Percentiles rank a stretch among this genome's conserved stretches.
phyloP scores from a whole-genome alignment of 2,113 vertebrate species.

The Tylochromis polylepis region DNA sequence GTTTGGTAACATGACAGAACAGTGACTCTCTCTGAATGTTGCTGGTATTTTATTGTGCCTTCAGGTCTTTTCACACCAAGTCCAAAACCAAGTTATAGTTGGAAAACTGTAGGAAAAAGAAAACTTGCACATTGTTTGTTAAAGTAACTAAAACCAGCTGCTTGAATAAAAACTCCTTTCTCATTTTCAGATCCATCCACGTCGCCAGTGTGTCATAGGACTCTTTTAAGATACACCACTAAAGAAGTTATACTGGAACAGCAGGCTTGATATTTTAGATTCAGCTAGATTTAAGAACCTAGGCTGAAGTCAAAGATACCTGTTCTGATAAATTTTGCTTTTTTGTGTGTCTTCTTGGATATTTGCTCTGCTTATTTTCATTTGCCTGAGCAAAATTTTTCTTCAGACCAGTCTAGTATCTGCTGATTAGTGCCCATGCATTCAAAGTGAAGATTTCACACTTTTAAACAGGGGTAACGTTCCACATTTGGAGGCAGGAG shows the following conservation, averaged over 20 bases:
- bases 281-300: not conserved
- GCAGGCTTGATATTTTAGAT: not conserved
- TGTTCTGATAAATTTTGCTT: not conserved
- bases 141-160: not conserved
- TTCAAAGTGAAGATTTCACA: not conserved
- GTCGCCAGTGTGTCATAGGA: not conserved
- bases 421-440: not conserved
- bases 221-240: fast-evolving
- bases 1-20: not conserved
- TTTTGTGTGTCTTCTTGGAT: not conserved
- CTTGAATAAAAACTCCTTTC: too few relatives aligned
- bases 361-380: not conserved
- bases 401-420: not conserved
- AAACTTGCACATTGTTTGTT: not conserved
- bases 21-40: not conserved
- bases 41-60: slow-evolving; percentile 22
- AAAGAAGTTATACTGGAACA: not conserved
- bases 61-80: slow-evolving; percentile 19
- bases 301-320: not conserved
- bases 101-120: not conserved
- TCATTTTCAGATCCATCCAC: not conserved
- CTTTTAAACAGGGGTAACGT: not conserved
- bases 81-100: not conserved
- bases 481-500: not conserved
- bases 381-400: fast-evolving